A percentile compares a stretch with the other conserved stretches of the same genome.
These are phyloP conservation scores for Tringa solitaria DNA, from an alignment of 2,113 vertebrate genomes.

Conservation along the genomic window DNA sequence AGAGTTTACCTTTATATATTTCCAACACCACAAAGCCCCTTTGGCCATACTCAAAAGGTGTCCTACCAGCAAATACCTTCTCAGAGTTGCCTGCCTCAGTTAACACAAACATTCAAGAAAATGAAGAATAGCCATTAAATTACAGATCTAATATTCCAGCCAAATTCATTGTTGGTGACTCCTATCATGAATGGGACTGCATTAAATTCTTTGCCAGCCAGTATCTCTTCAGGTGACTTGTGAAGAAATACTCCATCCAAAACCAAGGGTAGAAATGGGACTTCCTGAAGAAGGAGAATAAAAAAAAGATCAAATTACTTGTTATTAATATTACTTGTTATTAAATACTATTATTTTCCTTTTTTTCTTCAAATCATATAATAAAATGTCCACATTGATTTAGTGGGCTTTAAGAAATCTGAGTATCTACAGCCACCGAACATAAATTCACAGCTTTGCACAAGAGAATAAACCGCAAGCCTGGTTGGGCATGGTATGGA, in stretches of 20 bases:
- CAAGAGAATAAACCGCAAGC: not conserved
- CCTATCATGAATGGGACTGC: conserved; percentile 78
- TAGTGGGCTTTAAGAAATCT: not conserved
- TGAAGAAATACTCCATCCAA: conserved; percentile 79
- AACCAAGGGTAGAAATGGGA: conserved; percentile 56
- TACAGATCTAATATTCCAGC: conserved; percentile 77
- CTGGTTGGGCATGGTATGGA: not conserved
- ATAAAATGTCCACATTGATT: not conserved
- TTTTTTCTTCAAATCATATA: not conserved
- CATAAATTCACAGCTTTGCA: not conserved
- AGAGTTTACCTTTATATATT: not conserved
- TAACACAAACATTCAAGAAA: not conserved
- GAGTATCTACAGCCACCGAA: not conserved
- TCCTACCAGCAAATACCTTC: not conserved
- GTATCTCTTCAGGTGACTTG: conserved; percentile 66
- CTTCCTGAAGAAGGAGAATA: not conserved
- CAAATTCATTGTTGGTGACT: conserved; percentile 83
- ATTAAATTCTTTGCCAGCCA: conserved; percentile 73
- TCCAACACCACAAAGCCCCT: not conserved
- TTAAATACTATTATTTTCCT: not conserved
- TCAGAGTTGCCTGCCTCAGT: not conserved
- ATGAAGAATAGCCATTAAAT: not conserved
- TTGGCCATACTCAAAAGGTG: not conserved
- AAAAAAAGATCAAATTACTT: not conserved
- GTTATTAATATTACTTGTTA: not conserved